Percentiles rank a stretch among this genome's conserved stretches.
These are phyloP conservation scores for Sitta europaea DNA, from an alignment of 2,113 vertebrate genomes.

Conservation along the genomic window DNA sequence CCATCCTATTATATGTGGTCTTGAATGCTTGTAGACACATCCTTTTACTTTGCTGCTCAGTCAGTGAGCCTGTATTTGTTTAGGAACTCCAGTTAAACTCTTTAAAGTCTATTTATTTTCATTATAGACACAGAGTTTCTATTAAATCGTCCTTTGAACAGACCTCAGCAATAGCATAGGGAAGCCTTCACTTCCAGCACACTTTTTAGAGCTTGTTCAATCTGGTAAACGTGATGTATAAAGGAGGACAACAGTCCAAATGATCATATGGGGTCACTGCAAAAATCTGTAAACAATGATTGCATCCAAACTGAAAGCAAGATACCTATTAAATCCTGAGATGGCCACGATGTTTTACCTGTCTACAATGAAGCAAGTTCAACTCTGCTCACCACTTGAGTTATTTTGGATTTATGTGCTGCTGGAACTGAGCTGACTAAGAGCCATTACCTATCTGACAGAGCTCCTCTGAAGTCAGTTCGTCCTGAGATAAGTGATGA, in stretches of 20 bases:
- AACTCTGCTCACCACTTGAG: neutral
- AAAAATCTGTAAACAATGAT: neutral
- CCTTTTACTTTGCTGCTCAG: neutral
- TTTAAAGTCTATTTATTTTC: neutral
- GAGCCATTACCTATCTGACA: neutral
- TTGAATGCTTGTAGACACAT: neutral
- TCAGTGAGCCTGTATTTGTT: neutral
- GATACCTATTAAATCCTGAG: neutral
- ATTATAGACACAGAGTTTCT: neutral
- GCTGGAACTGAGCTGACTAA: neutral
- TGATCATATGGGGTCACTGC: neutral
- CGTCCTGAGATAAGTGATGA: neutral
- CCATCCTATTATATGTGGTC: neutral
- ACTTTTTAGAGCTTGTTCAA: neutral
- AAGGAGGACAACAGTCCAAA: neutral
- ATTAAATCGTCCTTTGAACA: neutral
- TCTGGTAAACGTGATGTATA: neutral
- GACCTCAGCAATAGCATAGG: neutral
- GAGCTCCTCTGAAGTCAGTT: neutral
- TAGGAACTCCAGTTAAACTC: neutral
- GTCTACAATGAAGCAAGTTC: neutral
- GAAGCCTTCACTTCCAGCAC: neutral
- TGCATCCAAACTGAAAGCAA: neutral
- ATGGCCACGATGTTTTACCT: neutral
- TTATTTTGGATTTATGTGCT: neutral